Evolutionary conservation across 2,888 invertebrate genomes (phyloP).

Genomic region (Eupithecia tripunctaria): DNA sequence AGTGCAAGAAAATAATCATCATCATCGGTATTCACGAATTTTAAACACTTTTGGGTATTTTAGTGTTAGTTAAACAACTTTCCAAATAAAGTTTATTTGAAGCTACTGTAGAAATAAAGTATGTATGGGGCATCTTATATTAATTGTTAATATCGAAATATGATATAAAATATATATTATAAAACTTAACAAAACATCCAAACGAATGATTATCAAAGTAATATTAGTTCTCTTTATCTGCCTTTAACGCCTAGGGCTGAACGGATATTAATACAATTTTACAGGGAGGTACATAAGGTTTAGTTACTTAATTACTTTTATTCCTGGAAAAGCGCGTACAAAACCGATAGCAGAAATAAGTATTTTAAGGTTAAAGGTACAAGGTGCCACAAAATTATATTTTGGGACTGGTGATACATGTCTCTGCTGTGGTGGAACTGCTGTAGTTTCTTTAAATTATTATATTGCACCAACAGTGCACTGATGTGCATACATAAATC

Average conservation of each 20-base stretch:
- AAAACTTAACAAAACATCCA: not conserved
- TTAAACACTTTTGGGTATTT: not conserved
- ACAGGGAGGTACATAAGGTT: not conserved
- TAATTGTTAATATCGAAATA: not conserved
- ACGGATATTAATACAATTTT: not conserved
- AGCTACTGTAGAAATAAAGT: too few species aligned
- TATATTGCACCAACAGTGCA: not conserved
- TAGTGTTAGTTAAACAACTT: too few species aligned
- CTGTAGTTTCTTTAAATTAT: not conserved
- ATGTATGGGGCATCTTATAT: too few species aligned
- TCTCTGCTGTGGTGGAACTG: too few species aligned
- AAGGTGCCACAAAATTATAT: too few species aligned
- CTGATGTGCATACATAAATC: not conserved
- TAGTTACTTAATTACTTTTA: not conserved
- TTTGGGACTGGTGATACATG: not conserved
- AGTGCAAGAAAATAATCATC: not conserved
- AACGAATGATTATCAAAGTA: not conserved
- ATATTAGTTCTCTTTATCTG: not conserved
- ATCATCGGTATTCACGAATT: not conserved
- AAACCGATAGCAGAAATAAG: not conserved
- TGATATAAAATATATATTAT: too few species aligned
- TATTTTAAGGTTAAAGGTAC: not conserved
- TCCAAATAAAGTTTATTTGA: too few species aligned
- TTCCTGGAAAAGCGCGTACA: too few species aligned
- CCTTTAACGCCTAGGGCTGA: not conserved